Percentiles rank a stretch among this genome's conserved stretches.
Evolutionary conservation across 1,140 invertebrate species (phyloP).

Genomic region (Linepithema humile): DNA sequence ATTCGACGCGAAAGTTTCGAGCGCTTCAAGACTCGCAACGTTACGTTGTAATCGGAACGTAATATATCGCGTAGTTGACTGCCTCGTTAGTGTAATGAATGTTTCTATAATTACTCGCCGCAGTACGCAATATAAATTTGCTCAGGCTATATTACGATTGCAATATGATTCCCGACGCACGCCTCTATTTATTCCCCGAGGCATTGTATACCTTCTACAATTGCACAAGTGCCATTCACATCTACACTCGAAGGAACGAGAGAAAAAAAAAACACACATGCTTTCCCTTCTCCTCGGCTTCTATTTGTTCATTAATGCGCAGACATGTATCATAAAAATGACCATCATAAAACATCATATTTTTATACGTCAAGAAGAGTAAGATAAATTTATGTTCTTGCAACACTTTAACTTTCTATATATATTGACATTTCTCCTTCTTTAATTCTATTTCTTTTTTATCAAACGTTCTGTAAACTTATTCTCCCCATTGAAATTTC

Average conservation of each 20-base stretch:
- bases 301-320: not conserved
- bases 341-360: not conserved
- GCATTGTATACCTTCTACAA: constrained; percentile 31
- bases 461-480: not conserved
- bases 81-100: not conserved
- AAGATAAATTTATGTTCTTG: not conserved
- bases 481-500: not conserved
- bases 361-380: not conserved
- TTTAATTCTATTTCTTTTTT: not conserved
- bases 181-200: constrained; percentile 24
- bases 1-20: not conserved
- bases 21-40: not conserved
- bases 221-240: constrained; percentile 25
- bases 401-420: not conserved
- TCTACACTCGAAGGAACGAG: not conserved
- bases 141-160: constrained; percentile 30
- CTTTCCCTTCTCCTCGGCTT: not conserved
- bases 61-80: not conserved
- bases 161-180: not conserved
- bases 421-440: not conserved
- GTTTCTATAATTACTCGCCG: constrained; percentile 47
- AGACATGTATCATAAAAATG: constrained; percentile 11
- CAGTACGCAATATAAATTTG: constrained; percentile 36
- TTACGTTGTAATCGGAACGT: constrained; percentile 10
- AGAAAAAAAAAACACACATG: not conserved